These are phyloP conservation scores for Ophioderma brevispina DNA, from an alignment of 35 echinoderm and acorn worm genomes.

Conservation along the genomic window DNA sequence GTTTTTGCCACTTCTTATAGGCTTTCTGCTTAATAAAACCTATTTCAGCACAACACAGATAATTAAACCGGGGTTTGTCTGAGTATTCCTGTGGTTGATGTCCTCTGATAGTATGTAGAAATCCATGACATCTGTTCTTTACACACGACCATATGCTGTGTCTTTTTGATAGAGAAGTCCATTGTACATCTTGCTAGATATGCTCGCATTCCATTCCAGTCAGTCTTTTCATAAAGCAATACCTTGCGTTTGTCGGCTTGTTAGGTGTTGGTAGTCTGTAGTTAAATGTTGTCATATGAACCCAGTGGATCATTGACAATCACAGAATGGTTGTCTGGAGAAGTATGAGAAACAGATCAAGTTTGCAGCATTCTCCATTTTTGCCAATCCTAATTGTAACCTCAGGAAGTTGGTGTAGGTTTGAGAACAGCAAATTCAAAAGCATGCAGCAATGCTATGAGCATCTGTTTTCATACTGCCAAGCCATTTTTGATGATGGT, in stretches of 20 bases:
- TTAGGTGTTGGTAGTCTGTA: neutral
- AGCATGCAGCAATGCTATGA: neutral
- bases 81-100: neutral
- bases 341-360: neutral
- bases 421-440: neutral
- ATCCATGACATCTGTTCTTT: neutral
- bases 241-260: neutral
- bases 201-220: neutral
- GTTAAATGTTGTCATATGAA: neutral
- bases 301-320: neutral
- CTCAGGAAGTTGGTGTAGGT: neutral
- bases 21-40: neutral
- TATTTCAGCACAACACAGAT: neutral
- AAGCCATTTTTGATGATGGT: neutral
- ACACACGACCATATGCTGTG: neutral
- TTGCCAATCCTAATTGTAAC: neutral
- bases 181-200: neutral
- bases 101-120: neutral
- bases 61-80: neutral
- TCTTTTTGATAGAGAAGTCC: neutral
- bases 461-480: neutral
- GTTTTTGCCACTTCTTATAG: neutral
- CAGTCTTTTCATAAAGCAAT: neutral
- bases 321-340: neutral
- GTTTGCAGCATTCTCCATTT: neutral